Evolutionary conservation across 30 jellyfish, hydroid and myxozoan species (phyloP).

Genomic region (Chrysaora quinquecirrha): DNA sequence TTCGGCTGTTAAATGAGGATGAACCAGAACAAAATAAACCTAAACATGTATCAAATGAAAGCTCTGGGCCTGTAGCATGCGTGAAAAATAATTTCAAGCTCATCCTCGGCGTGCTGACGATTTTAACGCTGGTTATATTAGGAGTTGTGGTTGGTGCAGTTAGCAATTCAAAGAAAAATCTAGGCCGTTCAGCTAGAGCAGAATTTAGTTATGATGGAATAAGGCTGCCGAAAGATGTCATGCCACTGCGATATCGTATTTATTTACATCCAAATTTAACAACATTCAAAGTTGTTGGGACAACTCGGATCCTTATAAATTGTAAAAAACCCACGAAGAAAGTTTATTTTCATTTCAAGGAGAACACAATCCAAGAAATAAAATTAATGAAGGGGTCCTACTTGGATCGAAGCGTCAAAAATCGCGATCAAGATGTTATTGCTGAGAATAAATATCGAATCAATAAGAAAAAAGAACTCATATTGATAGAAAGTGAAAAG

Average conservation of each 20-base stretch:
- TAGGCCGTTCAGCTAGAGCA: slow-evolving; percentile 53
- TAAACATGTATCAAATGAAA: slow-evolving; percentile 1
- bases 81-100: slow-evolving; percentile 67
- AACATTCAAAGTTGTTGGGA: slow-evolving; percentile 70
- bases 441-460: slow-evolving; percentile 11
- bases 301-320: slow-evolving; percentile 66
- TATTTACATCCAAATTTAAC: slow-evolving; percentile 95
- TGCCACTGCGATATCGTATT: slow-evolving; percentile 71
- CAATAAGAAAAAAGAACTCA: slow-evolving; percentile 62
- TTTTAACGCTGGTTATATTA: slow-evolving; percentile 55
- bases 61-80: slow-evolving; percentile 22
- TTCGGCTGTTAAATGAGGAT: slow-evolving; percentile 70
- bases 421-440: slow-evolving; percentile 21
- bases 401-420: background rate
- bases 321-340: slow-evolving; percentile 64
- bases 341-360: slow-evolving; percentile 69
- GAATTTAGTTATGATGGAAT: slow-evolving; percentile 63
- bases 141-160: slow-evolving; percentile 94
- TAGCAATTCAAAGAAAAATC: slow-evolving; percentile 43
- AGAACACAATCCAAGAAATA: slow-evolving; percentile 44
- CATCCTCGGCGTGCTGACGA: slow-evolving; percentile 68
- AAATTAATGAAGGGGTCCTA: slow-evolving; percentile 30
- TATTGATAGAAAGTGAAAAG: slow-evolving; percentile 43
- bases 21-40: slow-evolving; percentile 20
- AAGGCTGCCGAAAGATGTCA: slow-evolving; percentile 78